Conservation (phyloP, 2,888 invertebrate species). For the Scaptomyza cyrtandrae region DNA sequence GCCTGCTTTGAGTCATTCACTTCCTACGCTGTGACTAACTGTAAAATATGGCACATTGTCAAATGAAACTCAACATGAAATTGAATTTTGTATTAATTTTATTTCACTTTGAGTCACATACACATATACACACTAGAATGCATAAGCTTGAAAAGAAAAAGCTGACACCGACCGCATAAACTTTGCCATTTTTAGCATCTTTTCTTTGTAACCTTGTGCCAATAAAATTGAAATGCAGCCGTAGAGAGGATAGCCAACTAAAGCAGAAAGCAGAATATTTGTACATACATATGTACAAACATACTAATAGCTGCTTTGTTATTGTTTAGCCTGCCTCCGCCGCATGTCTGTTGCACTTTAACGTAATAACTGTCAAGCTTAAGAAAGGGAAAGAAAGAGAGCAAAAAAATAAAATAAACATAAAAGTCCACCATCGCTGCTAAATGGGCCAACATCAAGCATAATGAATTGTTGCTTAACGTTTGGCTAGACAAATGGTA, state of each 20-base stretch:
- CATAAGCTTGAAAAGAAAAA: slow-evolving; percentile 1
- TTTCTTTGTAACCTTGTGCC: slow-evolving; percentile 60
- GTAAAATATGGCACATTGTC: slow-evolving; percentile 30
- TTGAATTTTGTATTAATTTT: slow-evolving; percentile 45
- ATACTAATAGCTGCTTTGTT: slow-evolving; percentile 18
- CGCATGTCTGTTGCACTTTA: slow-evolving; percentile 19
- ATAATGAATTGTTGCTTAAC: slow-evolving; percentile 41
- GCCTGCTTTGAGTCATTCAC: slow-evolving; percentile 33
- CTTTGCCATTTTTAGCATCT: slow-evolving; percentile 50
- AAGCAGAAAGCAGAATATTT: slow-evolving; percentile 15
- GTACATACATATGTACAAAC: not conserved
- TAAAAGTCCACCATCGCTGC: slow-evolving; percentile 5
- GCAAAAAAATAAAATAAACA: slow-evolving; percentile 1
- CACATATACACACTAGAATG: slow-evolving; percentile 3
- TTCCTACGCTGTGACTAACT: slow-evolving; percentile 38
- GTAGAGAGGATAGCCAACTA: slow-evolving; percentile 35
- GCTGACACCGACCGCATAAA: slow-evolving; percentile 39
- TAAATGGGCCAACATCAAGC: slow-evolving; percentile 39
- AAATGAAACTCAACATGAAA: slow-evolving; percentile 22
- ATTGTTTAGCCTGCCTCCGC: slow-evolving; percentile 21
- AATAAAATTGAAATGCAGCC: slow-evolving; percentile 61
- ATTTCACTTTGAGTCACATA: slow-evolving; percentile 33
- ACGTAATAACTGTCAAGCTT: slow-evolving; percentile 38
- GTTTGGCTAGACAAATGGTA: slow-evolving; percentile 59
- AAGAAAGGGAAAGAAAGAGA: slow-evolving; percentile 5